These are phyloP conservation scores for Sycobia sp. DNA, from an alignment of 1,140 invertebrate genomes.

Conservation along the genomic window DNA sequence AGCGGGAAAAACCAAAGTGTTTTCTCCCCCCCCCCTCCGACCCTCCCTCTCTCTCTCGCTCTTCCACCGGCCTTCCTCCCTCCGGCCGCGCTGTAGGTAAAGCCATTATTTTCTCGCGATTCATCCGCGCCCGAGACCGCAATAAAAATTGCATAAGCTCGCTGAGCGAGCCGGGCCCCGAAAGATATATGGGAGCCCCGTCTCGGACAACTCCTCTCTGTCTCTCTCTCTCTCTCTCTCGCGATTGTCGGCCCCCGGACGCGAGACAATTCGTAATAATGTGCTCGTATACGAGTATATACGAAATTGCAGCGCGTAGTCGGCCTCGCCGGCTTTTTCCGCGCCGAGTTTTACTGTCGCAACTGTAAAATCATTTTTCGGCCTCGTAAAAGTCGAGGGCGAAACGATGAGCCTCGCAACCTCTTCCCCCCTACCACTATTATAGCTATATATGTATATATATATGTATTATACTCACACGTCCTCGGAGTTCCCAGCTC, in stretches of 20 bases:
- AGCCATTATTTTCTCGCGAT: slow-evolving; percentile 42
- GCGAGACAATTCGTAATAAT: slow-evolving; percentile 44
- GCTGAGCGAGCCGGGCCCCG: slow-evolving; percentile 13
- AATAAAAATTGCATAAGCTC: slow-evolving; percentile 43
- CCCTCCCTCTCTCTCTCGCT: not conserved
- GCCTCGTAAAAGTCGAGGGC: slow-evolving; percentile 30
- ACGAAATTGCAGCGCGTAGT: not conserved
- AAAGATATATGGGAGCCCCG: slow-evolving; percentile 37
- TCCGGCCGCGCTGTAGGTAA: too few relatives aligned
- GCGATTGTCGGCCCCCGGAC: slow-evolving; percentile 35
- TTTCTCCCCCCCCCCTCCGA: not conserved
- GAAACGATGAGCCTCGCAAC: too few relatives aligned
- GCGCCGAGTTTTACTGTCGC: slow-evolving; percentile 34
- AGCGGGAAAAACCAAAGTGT: not conserved
- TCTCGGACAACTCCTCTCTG: too few relatives aligned
- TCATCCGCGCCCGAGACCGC: slow-evolving; percentile 38
- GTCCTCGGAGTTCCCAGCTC: too few relatives aligned
- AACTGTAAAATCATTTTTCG: slow-evolving; percentile 43
- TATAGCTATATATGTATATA: too few relatives aligned
- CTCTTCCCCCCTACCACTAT: too few relatives aligned
- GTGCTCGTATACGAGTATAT: slow-evolving; percentile 32
- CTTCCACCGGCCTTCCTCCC: too few relatives aligned
- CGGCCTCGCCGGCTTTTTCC: not conserved
- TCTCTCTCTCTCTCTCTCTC: too few relatives aligned
- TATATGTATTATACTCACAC: too few relatives aligned